Evolutionary conservation across 2,888 invertebrate species (phyloP), one percentile per base, ranked within the genome.

Genomic region (Plebejus melissa): DNA sequence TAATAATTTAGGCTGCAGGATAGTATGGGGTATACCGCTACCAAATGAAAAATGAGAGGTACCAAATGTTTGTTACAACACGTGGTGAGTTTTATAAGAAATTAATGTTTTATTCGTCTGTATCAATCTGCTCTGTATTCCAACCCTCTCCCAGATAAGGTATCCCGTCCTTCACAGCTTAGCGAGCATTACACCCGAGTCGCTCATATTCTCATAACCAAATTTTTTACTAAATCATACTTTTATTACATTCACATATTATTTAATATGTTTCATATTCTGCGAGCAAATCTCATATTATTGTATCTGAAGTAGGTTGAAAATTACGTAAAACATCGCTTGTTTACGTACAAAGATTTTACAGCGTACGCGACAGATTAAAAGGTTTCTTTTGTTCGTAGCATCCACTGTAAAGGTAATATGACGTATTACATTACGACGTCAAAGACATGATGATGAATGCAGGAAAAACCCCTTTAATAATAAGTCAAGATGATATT

Each of bases 161-260:
- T 22, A 58, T 16, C n/a, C n/a, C 22, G 58, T 58, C 58, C 58
- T n/a, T 58, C 22, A 22, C n/a, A 9, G 22, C 9, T 58, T 58
- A 58, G 58, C 58, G 22, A 58, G 58, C 58, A 58, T 58, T 58
- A 58, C 58, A 58, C 58, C 58, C 58, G 16, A 54, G 16, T 58
- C 2, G 9, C 46, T 22, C 2, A 58, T 58, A 58, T 22, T 58
- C n/a, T 7, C 4, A 58, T 22, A 6, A 58, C 1, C 7, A 22
- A 22, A 58, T 58, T n/a, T 22, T 58, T 58, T 58, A 6, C 22
- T 58, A 58, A 58, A 58, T 58, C 58, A 58, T 22, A 58, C 22
- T 58, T 58, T 22, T 22, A 57, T 57, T 57, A 57, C 1, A 57
- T 57, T 57, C n/a, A 46, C 46, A 46, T 46, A 54, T 54, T 54